Percentiles rank a stretch among this genome's conserved stretches.
Evolutionary conservation across 2,797 vertebrate species (phyloP).

Genomic region (Etheostoma perlongum): DNA sequence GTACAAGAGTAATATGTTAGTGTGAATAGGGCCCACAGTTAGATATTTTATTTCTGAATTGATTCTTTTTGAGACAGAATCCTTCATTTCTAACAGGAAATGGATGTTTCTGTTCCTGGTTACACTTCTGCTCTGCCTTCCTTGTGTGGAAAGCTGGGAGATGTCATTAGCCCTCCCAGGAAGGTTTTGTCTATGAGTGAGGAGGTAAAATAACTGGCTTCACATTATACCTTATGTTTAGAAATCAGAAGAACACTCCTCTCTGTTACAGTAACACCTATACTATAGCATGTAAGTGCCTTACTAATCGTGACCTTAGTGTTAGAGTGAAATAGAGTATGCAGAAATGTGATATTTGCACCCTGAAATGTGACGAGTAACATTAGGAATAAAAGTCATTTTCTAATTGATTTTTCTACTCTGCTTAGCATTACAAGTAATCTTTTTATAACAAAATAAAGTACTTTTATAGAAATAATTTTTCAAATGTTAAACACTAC

Average conservation of each 20-base stretch:
- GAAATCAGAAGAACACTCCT: constrained; percentile 38
- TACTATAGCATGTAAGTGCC: constrained; percentile 57
- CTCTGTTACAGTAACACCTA: constrained; percentile 71
- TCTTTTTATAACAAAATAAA: constrained; percentile 53
- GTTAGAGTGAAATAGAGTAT: constrained; percentile 27
- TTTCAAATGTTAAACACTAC: constrained; percentile 41
- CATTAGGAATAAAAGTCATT: constrained; percentile 33
- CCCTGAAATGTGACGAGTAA: constrained; percentile 74
- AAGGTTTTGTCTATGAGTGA: constrained; percentile 21
- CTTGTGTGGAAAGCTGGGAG: constrained; percentile 27
- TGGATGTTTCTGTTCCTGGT: constrained; percentile 25
- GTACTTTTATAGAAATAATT: constrained; percentile 63
- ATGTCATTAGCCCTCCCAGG: constrained; percentile 13
- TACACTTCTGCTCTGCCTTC: constrained; percentile 33
- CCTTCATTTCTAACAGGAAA: constrained; percentile 13
- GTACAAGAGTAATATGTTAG: constrained; percentile 15
- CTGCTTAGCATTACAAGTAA: constrained; percentile 28
- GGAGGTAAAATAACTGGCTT: constrained; percentile 14
- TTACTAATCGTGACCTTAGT: constrained; percentile 61
- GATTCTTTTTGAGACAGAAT: constrained; percentile 1
- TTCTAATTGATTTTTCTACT: constrained; percentile 53
- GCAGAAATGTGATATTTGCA: constrained; percentile 56
- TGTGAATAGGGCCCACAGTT: constrained; percentile 7
- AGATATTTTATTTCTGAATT: background rate
- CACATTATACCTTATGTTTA: constrained; percentile 38